Evolutionary conservation across 2,113 vertebrate species (phyloP).

Genomic region (Malurus melanocephalus): DNA sequence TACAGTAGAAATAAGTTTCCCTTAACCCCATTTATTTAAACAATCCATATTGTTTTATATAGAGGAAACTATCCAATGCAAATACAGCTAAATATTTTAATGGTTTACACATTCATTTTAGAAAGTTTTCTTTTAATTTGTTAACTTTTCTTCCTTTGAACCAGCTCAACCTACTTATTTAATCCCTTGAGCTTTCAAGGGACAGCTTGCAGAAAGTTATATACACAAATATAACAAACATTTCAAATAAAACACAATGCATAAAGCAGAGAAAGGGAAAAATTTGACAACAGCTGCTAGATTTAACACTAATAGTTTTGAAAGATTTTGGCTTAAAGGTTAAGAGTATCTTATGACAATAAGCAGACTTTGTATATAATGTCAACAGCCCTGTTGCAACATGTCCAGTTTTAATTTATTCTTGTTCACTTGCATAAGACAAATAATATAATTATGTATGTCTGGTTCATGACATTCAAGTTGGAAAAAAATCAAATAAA

Average conservation of each 20-base stretch:
- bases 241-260: conserved; percentile 78
- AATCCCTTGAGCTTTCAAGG: conserved; percentile 75
- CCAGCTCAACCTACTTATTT: conserved; percentile 74
- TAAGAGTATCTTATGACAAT: conserved; percentile 84
- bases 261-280: conserved; percentile 75
- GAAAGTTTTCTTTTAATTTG: conserved; percentile 80
- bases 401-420: conserved; percentile 82
- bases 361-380: conserved; percentile 82
- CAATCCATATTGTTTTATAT: conserved; percentile 70
- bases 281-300: conserved; percentile 77
- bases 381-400: conserved; percentile 81
- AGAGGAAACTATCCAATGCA: conserved; percentile 69
- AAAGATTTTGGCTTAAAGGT: conserved; percentile 83
- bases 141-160: conserved; percentile 78
- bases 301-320: conserved; percentile 82
- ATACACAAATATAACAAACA: conserved; percentile 82
- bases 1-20: conserved; percentile 62
- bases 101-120: conserved; percentile 79
- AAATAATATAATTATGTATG: conserved; percentile 80
- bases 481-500: conserved; percentile 63
- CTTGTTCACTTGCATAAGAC: conserved; percentile 77
- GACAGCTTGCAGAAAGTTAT: conserved; percentile 78
- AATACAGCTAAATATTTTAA: conserved; percentile 78
- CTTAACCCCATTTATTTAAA: conserved; percentile 69
- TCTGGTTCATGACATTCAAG: conserved; percentile 74